A percentile compares a stretch with the other conserved stretches of the same genome.
Evolutionary conservation across 2,888 invertebrate species (phyloP).

Genomic region (Argyra leucocephala): DNA sequence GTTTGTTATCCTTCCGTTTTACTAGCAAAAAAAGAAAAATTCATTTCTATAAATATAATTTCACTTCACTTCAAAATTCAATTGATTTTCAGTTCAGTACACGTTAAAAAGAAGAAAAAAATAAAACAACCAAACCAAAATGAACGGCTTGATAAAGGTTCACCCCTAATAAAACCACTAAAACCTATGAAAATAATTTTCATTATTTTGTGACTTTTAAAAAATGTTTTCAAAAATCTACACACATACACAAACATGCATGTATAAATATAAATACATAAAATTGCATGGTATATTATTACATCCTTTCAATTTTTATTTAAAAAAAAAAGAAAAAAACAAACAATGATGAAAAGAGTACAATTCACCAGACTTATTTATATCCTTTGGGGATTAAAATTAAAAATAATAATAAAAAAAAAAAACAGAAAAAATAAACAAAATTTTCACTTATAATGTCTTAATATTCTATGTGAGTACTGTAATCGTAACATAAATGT

Average conservation of each 20-base stretch:
- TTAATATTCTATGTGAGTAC: not conserved
- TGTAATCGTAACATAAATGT: too few relatives aligned
- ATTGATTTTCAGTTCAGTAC: not conserved
- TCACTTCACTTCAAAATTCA: not conserved
- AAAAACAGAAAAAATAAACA: not conserved
- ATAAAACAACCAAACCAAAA: too few relatives aligned
- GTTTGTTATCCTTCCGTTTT: not conserved
- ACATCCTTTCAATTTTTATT: not conserved
- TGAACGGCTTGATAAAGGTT: too few relatives aligned
- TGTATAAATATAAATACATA: not conserved
- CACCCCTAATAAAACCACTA: too few relatives aligned
- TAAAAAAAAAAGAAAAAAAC: not conserved
- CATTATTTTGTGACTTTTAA: too few relatives aligned
- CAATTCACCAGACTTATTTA: slow-evolving; percentile 3
- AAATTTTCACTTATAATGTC: not conserved
- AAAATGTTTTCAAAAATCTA: not conserved
- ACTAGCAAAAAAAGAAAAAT: not conserved
- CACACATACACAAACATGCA: not conserved
- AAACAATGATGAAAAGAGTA: not conserved
- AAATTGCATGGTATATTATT: not conserved
- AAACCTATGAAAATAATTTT: too few relatives aligned
- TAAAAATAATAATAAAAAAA: not conserved
- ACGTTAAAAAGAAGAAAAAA: too few relatives aligned
- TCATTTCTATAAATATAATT: not conserved
- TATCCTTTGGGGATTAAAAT: slow-evolving; percentile 6